Percentiles rank a stretch among this genome's conserved stretches.
These are phyloP conservation scores for Halesus radiatus DNA, from an alignment of 1,140 invertebrate genomes.

Conservation along the genomic window DNA sequence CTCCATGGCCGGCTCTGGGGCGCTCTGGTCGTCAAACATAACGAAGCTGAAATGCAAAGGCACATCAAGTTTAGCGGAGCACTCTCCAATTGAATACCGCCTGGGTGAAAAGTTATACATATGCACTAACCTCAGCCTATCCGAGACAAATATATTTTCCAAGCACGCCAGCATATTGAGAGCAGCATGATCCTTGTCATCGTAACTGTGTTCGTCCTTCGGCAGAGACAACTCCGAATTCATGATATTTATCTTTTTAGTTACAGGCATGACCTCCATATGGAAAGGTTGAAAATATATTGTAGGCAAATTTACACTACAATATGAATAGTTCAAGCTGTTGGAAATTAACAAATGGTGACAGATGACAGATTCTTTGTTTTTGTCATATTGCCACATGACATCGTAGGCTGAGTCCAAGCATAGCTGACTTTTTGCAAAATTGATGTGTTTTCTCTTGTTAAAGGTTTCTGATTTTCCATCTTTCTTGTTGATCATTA, in stretches of 20 bases:
- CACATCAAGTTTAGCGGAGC: neutral
- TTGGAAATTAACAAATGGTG: constrained; percentile 83
- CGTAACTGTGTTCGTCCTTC: constrained; percentile 76
- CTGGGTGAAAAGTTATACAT: no score
- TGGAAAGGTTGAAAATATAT: neutral
- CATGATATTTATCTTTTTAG: constrained; percentile 68
- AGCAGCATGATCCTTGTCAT: constrained; percentile 88
- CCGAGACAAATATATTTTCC: constrained; percentile 88
- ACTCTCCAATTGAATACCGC: no score
- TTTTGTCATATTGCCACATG: constrained; percentile 85
- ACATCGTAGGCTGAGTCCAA: constrained; percentile 92
- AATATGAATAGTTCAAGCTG: constrained; percentile 62
- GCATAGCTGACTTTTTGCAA: constrained; percentile 81
- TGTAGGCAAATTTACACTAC: constrained; percentile 48
- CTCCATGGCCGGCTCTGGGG: neutral
- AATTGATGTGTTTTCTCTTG: constrained; percentile 83
- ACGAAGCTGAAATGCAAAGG: neutral
- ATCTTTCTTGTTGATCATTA: constrained; percentile 88
- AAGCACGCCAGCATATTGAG: constrained; percentile 91
- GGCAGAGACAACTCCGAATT: constrained; percentile 87
- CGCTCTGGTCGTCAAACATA: constrained; percentile 50
- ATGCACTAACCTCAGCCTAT: constrained; percentile 75
- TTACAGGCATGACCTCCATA: neutral
- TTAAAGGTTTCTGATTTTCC: constrained; percentile 87
- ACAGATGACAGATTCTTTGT: constrained; percentile 80